A percentile compares a stretch with the other conserved stretches of the same genome.
phyloP scores from a whole-genome alignment of 2,113 vertebrate genomes.

The Psittacula cyanocephala region DNA sequence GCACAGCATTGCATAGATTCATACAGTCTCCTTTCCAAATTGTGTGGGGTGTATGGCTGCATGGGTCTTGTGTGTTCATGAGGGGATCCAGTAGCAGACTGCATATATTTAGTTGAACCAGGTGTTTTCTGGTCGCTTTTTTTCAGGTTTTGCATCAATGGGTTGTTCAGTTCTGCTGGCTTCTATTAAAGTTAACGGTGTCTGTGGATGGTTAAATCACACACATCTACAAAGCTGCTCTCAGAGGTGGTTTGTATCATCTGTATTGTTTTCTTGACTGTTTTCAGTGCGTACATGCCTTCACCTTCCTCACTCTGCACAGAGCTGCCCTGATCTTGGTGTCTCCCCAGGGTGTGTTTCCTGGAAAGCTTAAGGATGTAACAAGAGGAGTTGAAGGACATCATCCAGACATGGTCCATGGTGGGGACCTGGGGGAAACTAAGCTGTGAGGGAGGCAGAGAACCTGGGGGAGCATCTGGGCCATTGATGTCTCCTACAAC shows the following conservation, averaged over 20 bases:
- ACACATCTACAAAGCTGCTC: neutral
- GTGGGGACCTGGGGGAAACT: neutral
- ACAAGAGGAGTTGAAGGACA: neutral
- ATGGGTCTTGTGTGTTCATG: neutral
- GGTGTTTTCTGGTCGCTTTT: neutral
- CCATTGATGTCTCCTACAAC: neutral
- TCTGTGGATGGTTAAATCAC: neutral
- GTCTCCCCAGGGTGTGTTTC: neutral
- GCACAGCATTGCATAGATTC: accelerated
- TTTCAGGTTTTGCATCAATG: neutral
- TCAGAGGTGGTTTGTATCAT: neutral
- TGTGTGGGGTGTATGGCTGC: accelerated
- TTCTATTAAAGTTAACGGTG: neutral
- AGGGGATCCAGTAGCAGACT: neutral
- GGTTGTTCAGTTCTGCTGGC: neutral
- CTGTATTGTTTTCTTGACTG: neutral
- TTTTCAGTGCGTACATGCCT: neutral
- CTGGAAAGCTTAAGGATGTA: neutral
- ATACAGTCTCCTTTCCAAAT: neutral
- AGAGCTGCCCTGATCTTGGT: neutral
- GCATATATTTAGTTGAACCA: neutral
- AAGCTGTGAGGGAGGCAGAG: neutral
- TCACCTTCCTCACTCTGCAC: neutral
- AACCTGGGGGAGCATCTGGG: neutral
- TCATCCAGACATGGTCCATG: accelerated